These are phyloP conservation scores for Dicyrtoma fusca DNA, from an alignment of 2,888 invertebrate genomes.

Conservation along the genomic window DNA sequence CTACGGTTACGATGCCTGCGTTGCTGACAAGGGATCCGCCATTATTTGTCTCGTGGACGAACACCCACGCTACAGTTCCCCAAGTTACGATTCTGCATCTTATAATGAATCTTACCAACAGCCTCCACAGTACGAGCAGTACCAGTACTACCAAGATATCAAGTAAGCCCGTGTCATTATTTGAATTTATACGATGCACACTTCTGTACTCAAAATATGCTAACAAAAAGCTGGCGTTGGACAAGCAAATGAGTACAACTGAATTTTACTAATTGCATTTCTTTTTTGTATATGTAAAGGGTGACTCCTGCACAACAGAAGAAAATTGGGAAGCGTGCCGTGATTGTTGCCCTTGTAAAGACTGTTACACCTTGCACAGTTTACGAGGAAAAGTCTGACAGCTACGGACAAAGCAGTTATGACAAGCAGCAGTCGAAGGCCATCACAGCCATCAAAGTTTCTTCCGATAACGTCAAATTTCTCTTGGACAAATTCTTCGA, in stretches of 20 bases:
- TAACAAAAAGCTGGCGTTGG: not conserved
- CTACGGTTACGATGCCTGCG: conserved; percentile 53
- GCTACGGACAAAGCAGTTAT: conserved; percentile 32
- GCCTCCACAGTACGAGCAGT: conserved; percentile 29
- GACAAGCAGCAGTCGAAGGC: conserved; percentile 48
- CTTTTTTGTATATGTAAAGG: conserved; percentile 33
- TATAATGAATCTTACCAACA: conserved; percentile 23
- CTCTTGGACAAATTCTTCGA: conserved; percentile 49
- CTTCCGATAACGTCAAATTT: conserved; percentile 43
- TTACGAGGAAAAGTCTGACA: conserved; percentile 41
- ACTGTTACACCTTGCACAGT: conserved; percentile 42
- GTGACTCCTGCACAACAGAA: conserved; percentile 38
- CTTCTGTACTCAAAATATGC: no score
- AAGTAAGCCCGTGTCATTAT: conserved; percentile 40
- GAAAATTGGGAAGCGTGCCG: conserved; percentile 44
- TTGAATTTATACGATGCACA: not conserved
- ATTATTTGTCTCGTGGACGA: conserved; percentile 53
- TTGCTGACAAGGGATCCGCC: conserved; percentile 54
- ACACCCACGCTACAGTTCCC: conserved; percentile 26
- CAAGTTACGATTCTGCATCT: conserved; percentile 24
- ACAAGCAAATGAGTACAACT: not conserved
- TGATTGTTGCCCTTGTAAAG: conserved; percentile 52
- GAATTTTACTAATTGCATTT: not conserved
- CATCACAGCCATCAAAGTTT: conserved; percentile 50
- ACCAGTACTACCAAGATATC: conserved; percentile 49